Evolutionary conservation across 2,888 invertebrate species (phyloP).

Genomic region (Eumacrocentrus americanus): DNA sequence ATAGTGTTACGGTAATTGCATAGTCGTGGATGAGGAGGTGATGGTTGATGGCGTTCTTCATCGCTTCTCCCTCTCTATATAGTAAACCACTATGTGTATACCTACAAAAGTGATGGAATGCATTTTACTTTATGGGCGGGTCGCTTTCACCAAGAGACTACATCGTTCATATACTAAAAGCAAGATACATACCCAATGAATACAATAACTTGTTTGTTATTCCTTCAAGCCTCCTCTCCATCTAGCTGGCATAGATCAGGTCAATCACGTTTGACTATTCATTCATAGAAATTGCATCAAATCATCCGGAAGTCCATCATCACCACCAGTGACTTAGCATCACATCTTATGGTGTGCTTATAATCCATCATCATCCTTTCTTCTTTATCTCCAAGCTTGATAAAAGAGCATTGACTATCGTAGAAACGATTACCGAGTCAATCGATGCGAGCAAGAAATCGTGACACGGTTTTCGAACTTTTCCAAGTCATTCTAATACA

Average conservation of each 20-base stretch:
- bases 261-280: too few species aligned
- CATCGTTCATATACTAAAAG: too few species aligned
- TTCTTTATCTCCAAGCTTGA: neutral
- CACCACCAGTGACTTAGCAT: too few species aligned
- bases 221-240: too few species aligned
- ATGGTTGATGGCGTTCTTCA: constrained; percentile 10
- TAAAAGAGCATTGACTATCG: constrained; percentile 6
- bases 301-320: too few species aligned
- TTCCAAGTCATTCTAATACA: constrained; percentile 15
- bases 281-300: too few species aligned
- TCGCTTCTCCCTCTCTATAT: neutral
- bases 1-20: constrained; percentile 44
- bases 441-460: constrained; percentile 28
- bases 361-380: too few species aligned
- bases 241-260: too few species aligned
- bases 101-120: constrained; percentile 38
- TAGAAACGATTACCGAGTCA: constrained; percentile 14
- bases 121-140: constrained; percentile 45
- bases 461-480: constrained; percentile 28
- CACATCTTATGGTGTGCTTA: too few species aligned
- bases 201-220: too few species aligned
- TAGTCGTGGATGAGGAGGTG: constrained; percentile 1
- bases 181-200: too few species aligned
- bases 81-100: too few species aligned
- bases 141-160: constrained; percentile 44